phyloP scores from a whole-genome alignment of 2,888 invertebrate genomes.

The Cosmia trapezina region DNA sequence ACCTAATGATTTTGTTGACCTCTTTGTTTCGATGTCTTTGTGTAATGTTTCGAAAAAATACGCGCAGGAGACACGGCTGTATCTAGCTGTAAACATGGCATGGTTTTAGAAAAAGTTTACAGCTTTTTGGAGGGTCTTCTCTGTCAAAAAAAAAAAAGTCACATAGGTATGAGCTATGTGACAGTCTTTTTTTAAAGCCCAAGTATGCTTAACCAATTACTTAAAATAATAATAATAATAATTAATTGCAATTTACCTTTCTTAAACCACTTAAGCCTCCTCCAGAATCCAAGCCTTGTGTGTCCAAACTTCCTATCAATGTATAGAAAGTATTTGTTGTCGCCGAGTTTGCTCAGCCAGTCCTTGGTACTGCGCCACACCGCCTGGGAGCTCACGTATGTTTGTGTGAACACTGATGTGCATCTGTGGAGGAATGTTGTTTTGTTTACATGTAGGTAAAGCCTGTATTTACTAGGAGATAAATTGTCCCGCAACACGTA shows the following conservation, averaged over 20 bases:
- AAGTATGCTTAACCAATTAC: neutral
- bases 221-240: too few relatives aligned
- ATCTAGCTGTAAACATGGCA: neutral
- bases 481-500: neutral
- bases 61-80: too few relatives aligned
- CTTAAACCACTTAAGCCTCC: constrained; percentile 89
- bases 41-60: too few relatives aligned
- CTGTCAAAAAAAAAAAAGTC: neutral
- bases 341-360: constrained; percentile 80
- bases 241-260: constrained; percentile 82
- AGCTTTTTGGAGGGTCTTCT: neutral
- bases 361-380: constrained; percentile 87
- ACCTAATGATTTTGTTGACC: neutral
- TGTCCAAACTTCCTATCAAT: constrained; percentile 91
- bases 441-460: neutral
- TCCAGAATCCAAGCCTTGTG: constrained; percentile 91
- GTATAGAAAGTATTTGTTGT: constrained; percentile 86
- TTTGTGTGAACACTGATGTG: constrained; percentile 87
- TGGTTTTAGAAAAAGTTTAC: neutral
- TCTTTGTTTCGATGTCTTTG: too few relatives aligned
- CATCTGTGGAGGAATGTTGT: constrained; percentile 73
- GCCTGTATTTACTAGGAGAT: neutral
- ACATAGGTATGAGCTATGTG: too few relatives aligned
- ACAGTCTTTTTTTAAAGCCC: neutral
- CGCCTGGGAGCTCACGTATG: constrained; percentile 86